A percentile compares a stretch with the other conserved stretches of the same genome.
Evolutionary conservation across 2,888 invertebrate species (phyloP).

Genomic region (Mythimna ferrago): DNA sequence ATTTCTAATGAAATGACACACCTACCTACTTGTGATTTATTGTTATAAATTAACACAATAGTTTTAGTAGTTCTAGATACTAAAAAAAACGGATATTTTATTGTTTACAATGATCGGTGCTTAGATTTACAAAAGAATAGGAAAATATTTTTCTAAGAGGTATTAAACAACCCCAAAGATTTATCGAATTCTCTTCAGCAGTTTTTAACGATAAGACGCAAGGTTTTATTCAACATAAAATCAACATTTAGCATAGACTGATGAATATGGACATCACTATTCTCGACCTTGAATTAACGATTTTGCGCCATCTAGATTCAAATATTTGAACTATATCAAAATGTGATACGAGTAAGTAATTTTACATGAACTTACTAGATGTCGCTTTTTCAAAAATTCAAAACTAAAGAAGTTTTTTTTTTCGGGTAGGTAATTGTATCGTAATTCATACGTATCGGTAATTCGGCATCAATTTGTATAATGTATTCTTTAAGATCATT

Average conservation of each 20-base stretch:
- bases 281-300: constrained; percentile 45
- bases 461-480: no score
- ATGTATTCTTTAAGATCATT: no score
- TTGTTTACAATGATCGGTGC: neutral
- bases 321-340: constrained; percentile 44
- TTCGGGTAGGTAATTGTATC: no score
- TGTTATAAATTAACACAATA: neutral
- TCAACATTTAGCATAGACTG: neutral
- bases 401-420: no score
- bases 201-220: no score
- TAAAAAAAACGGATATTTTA: neutral
- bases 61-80: no score
- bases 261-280: constrained; percentile 55
- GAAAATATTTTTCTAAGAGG: no score
- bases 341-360: neutral
- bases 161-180: no score
- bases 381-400: constrained; percentile 26
- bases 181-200: no score
- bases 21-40: neutral
- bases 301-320: constrained; percentile 55
- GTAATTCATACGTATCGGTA: no score
- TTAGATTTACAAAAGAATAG: neutral
- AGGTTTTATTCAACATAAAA: constrained; percentile 1
- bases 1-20: neutral
- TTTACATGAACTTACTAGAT: constrained; percentile 30